A percentile compares a stretch with the other conserved stretches of the same genome.
These are phyloP conservation scores for Mnemiopsis leidyi DNA, from an alignment of 37 sponge, comb jelly and placozoan species.

Conservation along the genomic window DNA sequence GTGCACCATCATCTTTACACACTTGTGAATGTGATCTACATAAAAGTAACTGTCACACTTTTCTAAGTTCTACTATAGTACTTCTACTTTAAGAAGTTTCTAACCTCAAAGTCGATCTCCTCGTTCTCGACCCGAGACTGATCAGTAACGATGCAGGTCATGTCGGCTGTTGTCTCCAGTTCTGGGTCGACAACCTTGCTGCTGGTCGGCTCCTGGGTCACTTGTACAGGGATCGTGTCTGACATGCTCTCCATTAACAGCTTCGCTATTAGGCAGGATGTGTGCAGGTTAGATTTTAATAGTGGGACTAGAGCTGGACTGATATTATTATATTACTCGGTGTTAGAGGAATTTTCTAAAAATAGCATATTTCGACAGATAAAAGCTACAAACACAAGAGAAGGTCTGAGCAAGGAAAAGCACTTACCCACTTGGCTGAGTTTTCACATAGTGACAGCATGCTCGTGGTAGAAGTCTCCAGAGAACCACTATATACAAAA, in stretches of 20 bases:
- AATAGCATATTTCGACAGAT: neutral
- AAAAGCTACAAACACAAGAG: neutral
- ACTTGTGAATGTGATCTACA: neutral
- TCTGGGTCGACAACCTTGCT: neutral
- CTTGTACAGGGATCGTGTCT: neutral
- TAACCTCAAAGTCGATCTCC: constrained; percentile 7
- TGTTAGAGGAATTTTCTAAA: neutral
- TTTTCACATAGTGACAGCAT: neutral
- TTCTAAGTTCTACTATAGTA: neutral
- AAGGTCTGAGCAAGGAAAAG: neutral
- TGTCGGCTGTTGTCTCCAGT: neutral
- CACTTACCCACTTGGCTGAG: neutral
- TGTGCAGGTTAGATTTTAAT: neutral
- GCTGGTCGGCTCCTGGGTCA: neutral
- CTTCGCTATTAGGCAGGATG: neutral
- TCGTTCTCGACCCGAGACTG: constrained; percentile 1
- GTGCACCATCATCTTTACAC: too few species aligned
- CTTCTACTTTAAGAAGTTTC: neutral
- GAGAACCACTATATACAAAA: too few species aligned
- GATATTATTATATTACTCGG: too few species aligned
- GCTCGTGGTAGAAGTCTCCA: neutral
- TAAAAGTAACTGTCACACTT: neutral
- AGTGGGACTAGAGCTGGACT: too few species aligned
- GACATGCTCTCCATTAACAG: neutral
- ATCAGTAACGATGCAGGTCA: neutral